phyloP scores from a whole-genome alignment of 1,140 invertebrate species.

The Ceratosolen fusciceps region DNA sequence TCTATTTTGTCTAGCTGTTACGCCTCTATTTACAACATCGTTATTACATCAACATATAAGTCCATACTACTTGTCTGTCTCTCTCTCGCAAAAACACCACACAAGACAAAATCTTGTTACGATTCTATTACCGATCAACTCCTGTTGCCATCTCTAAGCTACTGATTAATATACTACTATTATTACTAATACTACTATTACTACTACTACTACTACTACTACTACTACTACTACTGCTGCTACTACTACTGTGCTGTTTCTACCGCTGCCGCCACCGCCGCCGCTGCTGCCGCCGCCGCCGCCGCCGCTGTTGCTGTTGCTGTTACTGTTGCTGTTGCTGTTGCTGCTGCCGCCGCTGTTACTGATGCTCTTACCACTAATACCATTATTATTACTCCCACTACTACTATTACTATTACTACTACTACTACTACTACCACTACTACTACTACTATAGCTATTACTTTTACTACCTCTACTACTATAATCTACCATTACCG shows the following conservation, averaged over 20 bases:
- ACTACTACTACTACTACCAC: not conserved
- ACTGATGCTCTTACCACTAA: not conserved
- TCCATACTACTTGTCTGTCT: not conserved
- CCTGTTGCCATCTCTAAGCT: too few species aligned
- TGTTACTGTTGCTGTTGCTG: not conserved
- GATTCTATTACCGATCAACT: too few species aligned
- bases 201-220: too few species aligned
- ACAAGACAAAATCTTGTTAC: not conserved
- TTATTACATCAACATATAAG: not conserved
- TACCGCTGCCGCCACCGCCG: not conserved
- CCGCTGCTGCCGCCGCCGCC: not conserved
- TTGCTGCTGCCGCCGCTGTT: not conserved
- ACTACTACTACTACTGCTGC: not conserved
- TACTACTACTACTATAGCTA: not conserved
- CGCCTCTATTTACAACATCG: not conserved
- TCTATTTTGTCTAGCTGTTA: constrained; percentile 4
- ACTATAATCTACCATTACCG: not conserved
- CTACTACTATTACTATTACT: not conserved
- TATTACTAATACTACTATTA: not conserved
- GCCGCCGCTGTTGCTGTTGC: not conserved
- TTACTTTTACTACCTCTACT: not conserved
- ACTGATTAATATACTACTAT: too few species aligned
- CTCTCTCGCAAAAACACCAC: not conserved
- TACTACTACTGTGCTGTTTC: not conserved
- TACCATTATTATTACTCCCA: not conserved